Base-by-base conservation (phyloP, 2,888 invertebrate genomes). In the Tetragnatha montana region DNA sequence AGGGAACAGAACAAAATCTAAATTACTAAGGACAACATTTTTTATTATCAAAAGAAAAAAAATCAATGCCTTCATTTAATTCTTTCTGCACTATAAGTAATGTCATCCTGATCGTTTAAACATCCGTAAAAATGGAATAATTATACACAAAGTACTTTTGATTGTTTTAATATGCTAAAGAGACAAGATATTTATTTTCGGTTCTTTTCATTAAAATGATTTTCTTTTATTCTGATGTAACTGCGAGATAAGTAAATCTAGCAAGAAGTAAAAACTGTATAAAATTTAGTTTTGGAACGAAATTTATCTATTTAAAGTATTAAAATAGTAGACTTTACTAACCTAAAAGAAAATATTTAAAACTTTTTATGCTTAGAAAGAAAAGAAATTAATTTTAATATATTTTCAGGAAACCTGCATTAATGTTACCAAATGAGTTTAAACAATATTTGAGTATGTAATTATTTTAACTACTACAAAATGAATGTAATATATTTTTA, bases 151-250 rank as follows among this genome's bases (percentile, higher is more conserved):
- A 60, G 19, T 35, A 17, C 21, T 21, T 21, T 78, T 78, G 60
- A 78, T 78, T 51, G 60, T 78, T 78, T 22, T 78, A 78, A 78
- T 78, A 60, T 60, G 78, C 60, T 21, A 60, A 78, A 78, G 21
- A 68, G 78, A 78, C 60, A 60, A 0, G 22, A 35, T 17, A 78
- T 76, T 76, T 76, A 76, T 60, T 78, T 78, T 68, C 8, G 60
- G 60, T 17, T 78, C 60, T 60, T 78, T 7, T 21, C 22, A 22
- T 50, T 76, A 76, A 19, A 76, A 50, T 51, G 7, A 51, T 78
- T 78, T 22, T 12, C 22, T 21, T 78, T 14, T 12, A 60, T 60
- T 60, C 35, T 78, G 22, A 14, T 22, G 21, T 78, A 17, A 60
- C 17, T 60, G 12, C 35, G 4, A 35, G 35, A 35, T 35, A 35